Evolutionary conservation across 2,888 invertebrate genomes (phyloP), one percentile per base, ranked within the genome.

Genomic region (Mayetiola destructor): DNA sequence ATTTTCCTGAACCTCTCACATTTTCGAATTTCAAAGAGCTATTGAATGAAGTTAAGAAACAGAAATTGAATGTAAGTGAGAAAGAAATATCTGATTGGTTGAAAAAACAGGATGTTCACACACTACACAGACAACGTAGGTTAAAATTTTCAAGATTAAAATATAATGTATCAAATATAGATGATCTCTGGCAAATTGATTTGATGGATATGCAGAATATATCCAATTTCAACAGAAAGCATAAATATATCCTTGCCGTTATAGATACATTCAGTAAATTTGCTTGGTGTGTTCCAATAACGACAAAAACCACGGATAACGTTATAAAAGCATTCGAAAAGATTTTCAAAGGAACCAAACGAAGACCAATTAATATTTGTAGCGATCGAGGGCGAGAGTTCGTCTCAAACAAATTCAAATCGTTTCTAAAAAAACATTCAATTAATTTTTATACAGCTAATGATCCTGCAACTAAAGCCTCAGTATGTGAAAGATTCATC

Each of bases 161-260:
- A 10, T 42, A 42, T 12, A 42, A 42, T 42, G 16, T 42, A 8
- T 23, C 42, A 23, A 42, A 42, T 12, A 42, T 42, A 20, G 23
- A 42, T 42, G 42, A 42, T 42, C 23, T 42, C 5, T 42, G 42
- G 42, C 20, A 42, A 42, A 23, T 42, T 20, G 42, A 42, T 42
- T 23, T 42, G 12, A 42, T 42, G 8, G 23, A 42, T 42, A 42
- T 42, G 21, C 42, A 42, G 14, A 42, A 42, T 4, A 23, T 20
- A 20, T 42, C 42, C 2, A 21, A 20, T 23, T 4, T 23, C 12
- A 42, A 42, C 12, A 42, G 23, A 23, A 23, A 23, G 3, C 2
- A 42, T 14, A 42, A 42, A 23, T 42, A 42, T 20, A 42, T 42
- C 14, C 6, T 42, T 4, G 42, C 42, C 23, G 42, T 42, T 20